Conservation (phyloP, 2,797 vertebrate genomes). For the Cetoscarus ocellatus region DNA sequence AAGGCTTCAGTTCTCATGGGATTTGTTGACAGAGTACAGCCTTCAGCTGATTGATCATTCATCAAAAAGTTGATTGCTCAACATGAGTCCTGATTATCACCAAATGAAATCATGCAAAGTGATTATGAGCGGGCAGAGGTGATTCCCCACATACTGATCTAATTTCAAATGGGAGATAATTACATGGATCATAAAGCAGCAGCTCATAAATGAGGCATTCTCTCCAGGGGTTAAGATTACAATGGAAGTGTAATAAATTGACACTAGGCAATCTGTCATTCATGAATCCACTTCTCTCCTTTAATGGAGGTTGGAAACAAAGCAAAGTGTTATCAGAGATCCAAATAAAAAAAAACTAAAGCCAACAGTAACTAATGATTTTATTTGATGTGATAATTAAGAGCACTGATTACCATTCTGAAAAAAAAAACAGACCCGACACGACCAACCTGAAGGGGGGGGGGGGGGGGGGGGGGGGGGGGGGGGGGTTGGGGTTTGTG, state of each 20-base stretch:
- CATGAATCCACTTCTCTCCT: constrained; percentile 21
- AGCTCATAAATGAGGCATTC: constrained; percentile 47
- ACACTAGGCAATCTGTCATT: constrained; percentile 27
- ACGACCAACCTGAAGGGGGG: too few species aligned
- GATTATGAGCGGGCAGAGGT: constrained; percentile 56
- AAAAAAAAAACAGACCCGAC: too few species aligned
- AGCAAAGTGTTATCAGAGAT: neutral
- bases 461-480: too few species aligned
- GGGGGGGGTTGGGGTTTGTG: too few species aligned
- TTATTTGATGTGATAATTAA: too few species aligned
- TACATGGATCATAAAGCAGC: constrained; percentile 59
- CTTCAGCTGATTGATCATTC: constrained; percentile 43
- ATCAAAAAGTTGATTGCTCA: constrained; percentile 40
- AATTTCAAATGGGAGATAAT: constrained; percentile 65
- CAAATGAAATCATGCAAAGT: constrained; percentile 37
- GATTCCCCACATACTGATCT: constrained; percentile 53
- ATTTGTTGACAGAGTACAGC: neutral
- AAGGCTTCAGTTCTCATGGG: neutral
- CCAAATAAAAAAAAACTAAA: too few species aligned
- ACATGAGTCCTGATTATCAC: constrained; percentile 47
- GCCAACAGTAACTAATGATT: too few species aligned
- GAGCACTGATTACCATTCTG: too few species aligned
- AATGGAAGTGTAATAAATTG: constrained; percentile 57
- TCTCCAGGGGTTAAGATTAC: constrained; percentile 29
- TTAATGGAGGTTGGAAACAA: constrained; percentile 2